phyloP scores from a whole-genome alignment of 2,113 vertebrate genomes.

The Aythya baeri region DNA sequence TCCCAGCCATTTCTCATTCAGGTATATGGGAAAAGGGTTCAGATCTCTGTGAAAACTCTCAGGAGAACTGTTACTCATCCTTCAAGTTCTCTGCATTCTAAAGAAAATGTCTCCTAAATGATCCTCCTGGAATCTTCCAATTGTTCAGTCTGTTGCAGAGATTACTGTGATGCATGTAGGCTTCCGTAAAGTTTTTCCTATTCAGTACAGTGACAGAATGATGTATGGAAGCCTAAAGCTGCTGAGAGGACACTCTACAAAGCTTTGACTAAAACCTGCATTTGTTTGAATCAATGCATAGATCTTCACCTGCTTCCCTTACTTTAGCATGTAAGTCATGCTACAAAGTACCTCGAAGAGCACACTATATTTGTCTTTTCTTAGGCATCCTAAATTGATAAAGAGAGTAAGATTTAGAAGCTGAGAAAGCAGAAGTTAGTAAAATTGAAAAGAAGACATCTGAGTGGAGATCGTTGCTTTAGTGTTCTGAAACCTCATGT shows the following conservation, averaged over 20 bases:
- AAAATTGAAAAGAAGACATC: not conserved
- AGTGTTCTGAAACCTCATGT: not conserved
- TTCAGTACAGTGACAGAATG: not conserved
- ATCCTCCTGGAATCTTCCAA: not conserved
- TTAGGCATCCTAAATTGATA: not conserved
- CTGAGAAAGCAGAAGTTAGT: not conserved
- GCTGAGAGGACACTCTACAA: not conserved
- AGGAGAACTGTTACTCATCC: not conserved
- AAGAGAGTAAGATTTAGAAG: not conserved
- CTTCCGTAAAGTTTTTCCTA: not conserved
- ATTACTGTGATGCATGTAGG: not conserved
- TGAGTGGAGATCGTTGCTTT: not conserved
- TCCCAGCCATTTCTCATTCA: not conserved
- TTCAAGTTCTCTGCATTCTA: not conserved
- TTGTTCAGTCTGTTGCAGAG: not conserved
- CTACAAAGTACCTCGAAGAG: not conserved
- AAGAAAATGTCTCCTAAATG: not conserved
- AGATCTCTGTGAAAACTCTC: not conserved
- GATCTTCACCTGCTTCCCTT: not conserved
- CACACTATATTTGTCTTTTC: not conserved
- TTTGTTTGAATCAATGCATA: not conserved
- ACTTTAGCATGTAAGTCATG: not conserved
- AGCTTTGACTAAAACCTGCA: not conserved
- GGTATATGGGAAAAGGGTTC: not conserved
- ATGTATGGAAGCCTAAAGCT: not conserved